These are phyloP conservation scores for Hyposoter dolosus DNA, from an alignment of 2,888 invertebrate genomes.

Conservation along the genomic window DNA sequence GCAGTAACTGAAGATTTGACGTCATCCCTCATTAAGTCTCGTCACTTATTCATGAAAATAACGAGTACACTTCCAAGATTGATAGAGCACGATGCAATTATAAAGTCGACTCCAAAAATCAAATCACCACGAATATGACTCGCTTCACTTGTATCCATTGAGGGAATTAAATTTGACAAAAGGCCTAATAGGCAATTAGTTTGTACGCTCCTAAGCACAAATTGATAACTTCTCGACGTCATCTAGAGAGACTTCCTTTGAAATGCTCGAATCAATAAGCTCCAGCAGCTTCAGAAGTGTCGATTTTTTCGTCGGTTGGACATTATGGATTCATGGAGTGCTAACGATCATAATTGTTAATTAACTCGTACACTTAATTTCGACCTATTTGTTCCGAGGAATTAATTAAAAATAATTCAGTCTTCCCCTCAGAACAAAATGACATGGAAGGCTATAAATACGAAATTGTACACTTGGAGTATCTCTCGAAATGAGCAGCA, in stretches of 20 bases:
- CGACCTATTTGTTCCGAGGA: not conserved
- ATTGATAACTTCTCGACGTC: not conserved
- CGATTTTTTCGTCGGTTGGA: slow-evolving; percentile 29
- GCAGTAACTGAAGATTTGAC: no score
- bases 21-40: not conserved
- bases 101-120: not conserved
- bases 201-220: slow-evolving; percentile 4
- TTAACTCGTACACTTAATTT: not conserved
- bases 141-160: slow-evolving; percentile 18
- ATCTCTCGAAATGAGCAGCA: not conserved
- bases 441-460: not conserved
- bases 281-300: not conserved
- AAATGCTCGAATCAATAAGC: not conserved
- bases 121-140: not conserved
- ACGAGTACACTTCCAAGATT: not conserved
- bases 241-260: not conserved
- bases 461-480: not conserved
- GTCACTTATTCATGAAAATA: not conserved
- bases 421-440: not conserved
- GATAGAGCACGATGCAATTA: slow-evolving; percentile 4
- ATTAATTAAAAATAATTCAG: not conserved
- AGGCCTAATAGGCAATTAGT: slow-evolving; percentile 54
- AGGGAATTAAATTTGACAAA: slow-evolving; percentile 25
- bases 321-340: not conserved
- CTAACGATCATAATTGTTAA: not conserved